Evolutionary conservation across 2,113 vertebrate species (phyloP).

Genomic region (Urocynchramus pylzowi): DNA sequence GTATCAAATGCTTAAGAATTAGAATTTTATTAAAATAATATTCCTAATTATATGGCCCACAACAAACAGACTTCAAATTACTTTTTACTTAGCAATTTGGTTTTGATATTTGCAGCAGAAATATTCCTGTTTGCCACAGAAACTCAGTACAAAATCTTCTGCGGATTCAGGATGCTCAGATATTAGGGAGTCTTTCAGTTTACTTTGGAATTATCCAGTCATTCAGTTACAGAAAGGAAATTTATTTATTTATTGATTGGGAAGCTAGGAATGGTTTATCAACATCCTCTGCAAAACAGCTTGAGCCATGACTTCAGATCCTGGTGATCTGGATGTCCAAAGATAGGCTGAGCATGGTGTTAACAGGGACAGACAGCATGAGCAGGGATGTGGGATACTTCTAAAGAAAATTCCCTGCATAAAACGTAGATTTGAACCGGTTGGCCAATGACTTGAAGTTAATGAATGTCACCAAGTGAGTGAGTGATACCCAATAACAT

Average conservation of each 20-base stretch:
- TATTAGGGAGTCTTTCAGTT: not conserved
- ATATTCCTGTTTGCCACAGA: not conserved
- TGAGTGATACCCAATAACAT: not conserved
- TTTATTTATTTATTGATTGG: not conserved
- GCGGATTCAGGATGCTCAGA: not conserved
- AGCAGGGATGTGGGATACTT: not conserved
- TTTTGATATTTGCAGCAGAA: slow-evolving; percentile 23
- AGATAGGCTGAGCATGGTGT: not conserved
- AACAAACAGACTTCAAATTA: slow-evolving; percentile 49
- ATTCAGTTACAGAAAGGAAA: not conserved
- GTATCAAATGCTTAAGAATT: slow-evolving; percentile 51
- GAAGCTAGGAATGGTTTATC: not conserved
- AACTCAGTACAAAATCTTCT: not conserved
- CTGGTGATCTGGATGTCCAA: not conserved
- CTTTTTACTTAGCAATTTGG: slow-evolving; percentile 56
- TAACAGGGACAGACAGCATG: not conserved
- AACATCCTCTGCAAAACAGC: not conserved
- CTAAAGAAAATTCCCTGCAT: not conserved
- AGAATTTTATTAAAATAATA: slow-evolving; percentile 59
- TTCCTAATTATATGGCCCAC: slow-evolving; percentile 55
- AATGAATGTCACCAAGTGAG: not conserved
- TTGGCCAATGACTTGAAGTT: not conserved
- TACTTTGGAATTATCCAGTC: not conserved
- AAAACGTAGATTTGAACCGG: not conserved
- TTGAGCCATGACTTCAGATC: not conserved